phyloP scores from a whole-genome alignment of 2,888 invertebrate genomes.

The Drosophila subquinaria region DNA sequence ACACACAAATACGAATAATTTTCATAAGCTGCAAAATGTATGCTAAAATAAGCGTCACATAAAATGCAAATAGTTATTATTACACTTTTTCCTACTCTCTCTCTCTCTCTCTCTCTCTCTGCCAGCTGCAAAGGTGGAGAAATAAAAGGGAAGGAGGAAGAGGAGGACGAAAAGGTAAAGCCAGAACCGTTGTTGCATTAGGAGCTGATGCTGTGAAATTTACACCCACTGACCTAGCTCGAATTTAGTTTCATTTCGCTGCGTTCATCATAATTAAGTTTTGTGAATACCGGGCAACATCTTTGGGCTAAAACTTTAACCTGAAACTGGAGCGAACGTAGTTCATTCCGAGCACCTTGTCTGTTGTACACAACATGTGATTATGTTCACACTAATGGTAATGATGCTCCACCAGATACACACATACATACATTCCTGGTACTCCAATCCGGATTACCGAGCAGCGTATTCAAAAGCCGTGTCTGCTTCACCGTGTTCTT shows the following conservation, averaged over 20 bases:
- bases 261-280: constrained; percentile 70
- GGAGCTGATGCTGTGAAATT: neutral
- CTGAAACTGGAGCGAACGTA: constrained; percentile 26
- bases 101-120: neutral
- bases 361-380: constrained; percentile 52
- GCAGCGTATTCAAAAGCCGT: constrained; percentile 20
- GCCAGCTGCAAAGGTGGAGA: constrained; percentile 4
- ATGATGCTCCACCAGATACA: constrained; percentile 49
- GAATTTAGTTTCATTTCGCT: constrained; percentile 41
- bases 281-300: constrained; percentile 28
- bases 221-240: constrained; percentile 25
- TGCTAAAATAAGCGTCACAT: constrained; percentile 78
- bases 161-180: neutral
- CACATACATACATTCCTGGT: constrained; percentile 4
- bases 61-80: constrained; percentile 79
- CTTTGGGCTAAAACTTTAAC: constrained; percentile 1
- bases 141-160: neutral
- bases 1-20: constrained; percentile 65
- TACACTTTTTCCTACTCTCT: constrained; percentile 64
- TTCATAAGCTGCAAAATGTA: constrained; percentile 76
- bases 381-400: constrained; percentile 66
- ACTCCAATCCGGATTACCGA: constrained; percentile 30
- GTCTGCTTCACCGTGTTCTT: constrained; percentile 1
- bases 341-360: constrained; percentile 52
- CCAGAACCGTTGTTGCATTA: neutral